Percentiles rank a stretch among this genome's conserved stretches.
Evolutionary conservation across 2,888 invertebrate species (phyloP).

Genomic region (Orthonevra nobilis): DNA sequence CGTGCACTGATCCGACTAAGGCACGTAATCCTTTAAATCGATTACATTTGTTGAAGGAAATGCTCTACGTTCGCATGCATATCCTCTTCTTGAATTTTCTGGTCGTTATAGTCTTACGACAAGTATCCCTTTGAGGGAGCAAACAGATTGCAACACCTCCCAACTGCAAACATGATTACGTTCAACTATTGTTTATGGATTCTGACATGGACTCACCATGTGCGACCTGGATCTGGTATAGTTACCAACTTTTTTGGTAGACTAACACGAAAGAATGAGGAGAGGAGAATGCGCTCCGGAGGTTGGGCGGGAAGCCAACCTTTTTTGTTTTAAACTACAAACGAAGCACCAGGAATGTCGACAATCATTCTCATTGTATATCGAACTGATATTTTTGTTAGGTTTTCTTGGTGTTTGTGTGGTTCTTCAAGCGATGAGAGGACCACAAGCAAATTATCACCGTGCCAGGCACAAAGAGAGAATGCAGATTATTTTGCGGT

Average conservation of each 20-base stretch:
- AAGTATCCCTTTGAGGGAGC: too few relatives aligned
- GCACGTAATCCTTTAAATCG: background rate
- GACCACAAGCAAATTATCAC: slow-evolving; percentile 46
- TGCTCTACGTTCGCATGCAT: background rate
- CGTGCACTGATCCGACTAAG: too few relatives aligned
- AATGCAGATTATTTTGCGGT: slow-evolving; percentile 20
- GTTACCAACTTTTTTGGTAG: background rate
- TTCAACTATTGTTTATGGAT: background rate
- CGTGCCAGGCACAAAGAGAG: background rate
- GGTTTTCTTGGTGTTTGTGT: too few relatives aligned
- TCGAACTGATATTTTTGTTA: background rate
- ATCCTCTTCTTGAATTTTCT: background rate
- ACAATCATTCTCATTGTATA: slow-evolving; percentile 5
- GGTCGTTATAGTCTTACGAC: background rate
- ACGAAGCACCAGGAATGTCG: too few relatives aligned
- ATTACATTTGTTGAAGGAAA: slow-evolving; percentile 1
- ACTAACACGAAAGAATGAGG: too few relatives aligned
- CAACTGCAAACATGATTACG: background rate
- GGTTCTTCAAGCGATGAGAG: too few relatives aligned
- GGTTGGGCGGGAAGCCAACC: too few relatives aligned
- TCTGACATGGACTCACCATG: background rate
- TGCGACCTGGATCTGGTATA: background rate
- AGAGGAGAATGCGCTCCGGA: too few relatives aligned
- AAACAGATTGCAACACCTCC: too few relatives aligned
- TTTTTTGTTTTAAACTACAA: too few relatives aligned